Evolutionary conservation across 2,888 invertebrate species (phyloP).

Genomic region (Acrocera orbiculus): DNA sequence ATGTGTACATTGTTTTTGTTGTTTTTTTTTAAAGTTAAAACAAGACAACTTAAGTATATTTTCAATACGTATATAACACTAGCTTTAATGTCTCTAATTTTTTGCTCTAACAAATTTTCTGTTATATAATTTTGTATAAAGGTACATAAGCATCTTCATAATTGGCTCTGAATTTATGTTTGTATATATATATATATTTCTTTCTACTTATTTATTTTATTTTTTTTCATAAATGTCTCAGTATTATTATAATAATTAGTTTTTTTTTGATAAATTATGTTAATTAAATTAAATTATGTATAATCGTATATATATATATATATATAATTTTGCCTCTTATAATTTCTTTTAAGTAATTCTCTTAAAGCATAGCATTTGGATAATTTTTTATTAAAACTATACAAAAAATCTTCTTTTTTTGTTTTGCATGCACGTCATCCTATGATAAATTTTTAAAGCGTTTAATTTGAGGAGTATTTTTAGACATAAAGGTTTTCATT

Average conservation of each 20-base stretch:
- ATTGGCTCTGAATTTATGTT: slow-evolving; percentile 9
- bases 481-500: no score
- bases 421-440: slow-evolving; percentile 5
- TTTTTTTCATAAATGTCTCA: slow-evolving; percentile 5
- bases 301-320: no score
- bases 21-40: neutral
- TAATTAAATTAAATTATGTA: no score
- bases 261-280: slow-evolving; percentile 7
- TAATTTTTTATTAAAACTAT: slow-evolving; percentile 4
- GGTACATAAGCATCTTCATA: slow-evolving; percentile 13
- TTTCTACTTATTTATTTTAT: slow-evolving; percentile 3
- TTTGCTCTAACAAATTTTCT: slow-evolving; percentile 2
- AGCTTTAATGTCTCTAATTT: neutral
- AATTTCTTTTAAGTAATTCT: slow-evolving; percentile 6
- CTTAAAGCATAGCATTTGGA: slow-evolving; percentile 10
- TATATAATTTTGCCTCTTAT: slow-evolving; percentile 6
- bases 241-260: slow-evolving; percentile 6
- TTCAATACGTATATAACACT: neutral
- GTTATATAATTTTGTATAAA: no score
- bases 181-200: slow-evolving; percentile 5
- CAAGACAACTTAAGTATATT: slow-evolving; percentile 1
- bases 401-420: no score
- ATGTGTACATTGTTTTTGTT: neutral
- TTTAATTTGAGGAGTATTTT: no score
- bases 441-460: slow-evolving; percentile 5